Evolutionary conservation across 2,888 invertebrate species (phyloP).

Genomic region (Tetrapedia diversipes): DNA sequence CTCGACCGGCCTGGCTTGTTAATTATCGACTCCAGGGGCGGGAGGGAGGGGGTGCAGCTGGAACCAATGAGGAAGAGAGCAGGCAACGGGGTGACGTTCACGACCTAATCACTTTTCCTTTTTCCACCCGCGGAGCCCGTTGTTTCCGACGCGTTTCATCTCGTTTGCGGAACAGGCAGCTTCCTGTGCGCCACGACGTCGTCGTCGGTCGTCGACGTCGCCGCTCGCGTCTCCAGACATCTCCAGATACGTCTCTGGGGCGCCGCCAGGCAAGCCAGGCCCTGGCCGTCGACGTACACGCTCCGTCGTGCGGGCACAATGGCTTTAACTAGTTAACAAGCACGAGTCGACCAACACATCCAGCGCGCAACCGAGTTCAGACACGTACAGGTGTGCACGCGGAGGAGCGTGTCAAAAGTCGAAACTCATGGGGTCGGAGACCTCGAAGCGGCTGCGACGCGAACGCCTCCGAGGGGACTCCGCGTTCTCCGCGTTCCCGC

Average conservation of each 20-base stretch:
- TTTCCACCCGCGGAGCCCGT: slow-evolving; percentile 70
- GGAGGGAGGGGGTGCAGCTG: slow-evolving; percentile 46
- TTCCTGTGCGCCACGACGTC: slow-evolving; percentile 35
- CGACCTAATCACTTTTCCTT: slow-evolving; percentile 80
- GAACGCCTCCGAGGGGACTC: slow-evolving; percentile 25
- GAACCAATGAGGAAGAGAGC: slow-evolving; percentile 52
- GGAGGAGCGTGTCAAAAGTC: slow-evolving; percentile 63
- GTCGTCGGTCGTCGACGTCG: slow-evolving; percentile 38
- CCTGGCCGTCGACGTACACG: slow-evolving; percentile 14
- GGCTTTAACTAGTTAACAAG: slow-evolving; percentile 70
- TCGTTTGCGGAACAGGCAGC: slow-evolving; percentile 58
- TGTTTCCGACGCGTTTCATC: slow-evolving; percentile 79
- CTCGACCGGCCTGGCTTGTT: slow-evolving; percentile 75
- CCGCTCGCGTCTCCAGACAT: slow-evolving; percentile 63
- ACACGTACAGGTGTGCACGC: slow-evolving; percentile 41
- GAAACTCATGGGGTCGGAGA: slow-evolving; percentile 55
- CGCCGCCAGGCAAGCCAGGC: slow-evolving; percentile 47
- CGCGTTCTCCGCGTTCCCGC: neutral
- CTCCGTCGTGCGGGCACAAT: slow-evolving; percentile 62
- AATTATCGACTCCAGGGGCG: slow-evolving; percentile 80
- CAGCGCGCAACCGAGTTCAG: slow-evolving; percentile 43
- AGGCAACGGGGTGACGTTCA: slow-evolving; percentile 64
- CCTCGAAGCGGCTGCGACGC: slow-evolving; percentile 24
- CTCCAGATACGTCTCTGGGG: slow-evolving; percentile 61
- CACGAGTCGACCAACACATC: slow-evolving; percentile 43